phyloP scores from a whole-genome alignment of 2,797 vertebrate genomes.

The Myotis daubentonii region DNA sequence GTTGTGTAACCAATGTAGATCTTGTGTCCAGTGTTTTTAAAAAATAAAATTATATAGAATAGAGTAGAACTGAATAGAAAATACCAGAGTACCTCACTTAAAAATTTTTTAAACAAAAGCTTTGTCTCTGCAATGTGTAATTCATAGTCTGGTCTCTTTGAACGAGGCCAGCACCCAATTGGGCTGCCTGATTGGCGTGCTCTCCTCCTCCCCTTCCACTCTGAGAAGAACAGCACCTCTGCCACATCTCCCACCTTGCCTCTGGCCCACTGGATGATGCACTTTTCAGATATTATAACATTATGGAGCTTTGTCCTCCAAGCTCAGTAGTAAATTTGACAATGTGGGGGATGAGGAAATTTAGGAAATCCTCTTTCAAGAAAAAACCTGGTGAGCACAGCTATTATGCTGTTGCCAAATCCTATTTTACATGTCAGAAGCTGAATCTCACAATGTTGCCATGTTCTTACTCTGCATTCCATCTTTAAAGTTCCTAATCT shows the following conservation, averaged over 20 bases:
- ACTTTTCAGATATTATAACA: neutral
- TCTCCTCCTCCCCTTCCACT: neutral
- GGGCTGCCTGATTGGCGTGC: neutral
- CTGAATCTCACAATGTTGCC: neutral
- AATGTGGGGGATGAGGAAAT: neutral
- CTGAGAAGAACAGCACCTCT: neutral
- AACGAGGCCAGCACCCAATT: neutral
- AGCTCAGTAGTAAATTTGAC: neutral
- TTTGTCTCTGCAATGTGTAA: neutral
- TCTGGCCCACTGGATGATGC: neutral
- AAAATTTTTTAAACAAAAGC: neutral
- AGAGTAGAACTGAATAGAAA: neutral
- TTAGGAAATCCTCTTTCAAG: conserved; percentile 2
- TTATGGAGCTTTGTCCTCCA: neutral
- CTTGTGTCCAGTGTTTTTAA: neutral
- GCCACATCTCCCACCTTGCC: neutral
- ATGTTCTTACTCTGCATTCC: neutral
- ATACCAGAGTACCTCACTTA: neutral
- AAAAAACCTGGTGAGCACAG: neutral
- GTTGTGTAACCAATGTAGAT: conserved; percentile 31
- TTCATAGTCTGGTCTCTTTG: neutral
- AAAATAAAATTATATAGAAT: neutral
- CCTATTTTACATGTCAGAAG: neutral
- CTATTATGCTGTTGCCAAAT: neutral
- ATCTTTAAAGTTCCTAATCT: neutral